phyloP scores from a whole-genome alignment of 1,140 invertebrate species.

The Drosophila sucinea region DNA sequence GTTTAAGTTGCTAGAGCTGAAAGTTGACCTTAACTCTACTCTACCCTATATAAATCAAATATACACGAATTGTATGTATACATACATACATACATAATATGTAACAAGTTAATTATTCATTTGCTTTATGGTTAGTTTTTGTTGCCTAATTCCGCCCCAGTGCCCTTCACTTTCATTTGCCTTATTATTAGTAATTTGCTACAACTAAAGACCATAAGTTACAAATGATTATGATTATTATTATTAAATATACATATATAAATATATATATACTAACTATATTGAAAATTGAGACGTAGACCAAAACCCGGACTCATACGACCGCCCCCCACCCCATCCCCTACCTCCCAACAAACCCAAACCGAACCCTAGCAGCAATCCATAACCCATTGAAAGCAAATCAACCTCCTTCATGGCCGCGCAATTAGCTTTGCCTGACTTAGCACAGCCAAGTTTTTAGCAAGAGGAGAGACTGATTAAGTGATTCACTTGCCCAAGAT shows the following conservation, averaged over 20 bases:
- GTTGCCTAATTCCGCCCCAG: conserved; percentile 60
- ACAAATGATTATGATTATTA: conserved; percentile 71
- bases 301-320: neutral
- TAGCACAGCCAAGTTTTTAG: conserved; percentile 36
- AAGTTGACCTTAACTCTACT: conserved; percentile 42
- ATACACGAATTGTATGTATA: conserved; percentile 40
- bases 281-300: conserved; percentile 44
- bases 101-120: conserved; percentile 39
- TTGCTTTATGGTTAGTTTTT: conserved; percentile 55
- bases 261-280: conserved; percentile 42
- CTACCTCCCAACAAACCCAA: neutral
- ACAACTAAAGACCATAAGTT: conserved; percentile 57
- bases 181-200: conserved; percentile 75
- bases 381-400: conserved; percentile 12
- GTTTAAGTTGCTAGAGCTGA: conserved; percentile 69
- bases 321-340: neutral
- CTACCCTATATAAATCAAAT: conserved; percentile 60
- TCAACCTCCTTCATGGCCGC: conserved; percentile 42
- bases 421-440: conserved; percentile 66
- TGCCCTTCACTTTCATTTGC: conserved; percentile 78
- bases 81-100: conserved; percentile 29
- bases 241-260: conserved; percentile 48
- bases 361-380: conserved; percentile 11
- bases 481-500: conserved; percentile 50
- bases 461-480: conserved; percentile 62